Evolutionary conservation across 2,888 invertebrate genomes (phyloP).

Genomic region (Drosophila birchii): DNA sequence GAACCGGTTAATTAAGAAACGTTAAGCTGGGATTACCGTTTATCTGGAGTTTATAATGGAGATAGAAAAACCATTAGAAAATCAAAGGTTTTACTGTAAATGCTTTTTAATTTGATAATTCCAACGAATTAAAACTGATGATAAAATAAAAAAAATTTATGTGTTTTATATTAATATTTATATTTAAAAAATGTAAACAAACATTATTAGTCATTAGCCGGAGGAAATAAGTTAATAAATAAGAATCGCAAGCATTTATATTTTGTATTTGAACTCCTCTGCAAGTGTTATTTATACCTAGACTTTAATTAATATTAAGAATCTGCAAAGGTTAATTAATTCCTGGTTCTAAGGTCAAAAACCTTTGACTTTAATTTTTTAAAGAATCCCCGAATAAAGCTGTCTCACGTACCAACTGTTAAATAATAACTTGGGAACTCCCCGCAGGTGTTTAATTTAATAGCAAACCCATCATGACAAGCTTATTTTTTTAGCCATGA

Average conservation of each 20-base stretch:
- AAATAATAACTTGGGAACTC: constrained; percentile 13
- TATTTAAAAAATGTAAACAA: no score
- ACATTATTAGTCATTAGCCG: no score
- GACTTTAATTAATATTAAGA: neutral
- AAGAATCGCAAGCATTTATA: no score
- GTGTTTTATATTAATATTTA: no score
- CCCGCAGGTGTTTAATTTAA: constrained; percentile 19
- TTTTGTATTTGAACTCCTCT: no score
- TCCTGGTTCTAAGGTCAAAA: constrained; percentile 3
- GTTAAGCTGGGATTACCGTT: neutral
- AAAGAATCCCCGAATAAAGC: neutral
- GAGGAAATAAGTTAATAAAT: no score
- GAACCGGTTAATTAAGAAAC: constrained; percentile 1
- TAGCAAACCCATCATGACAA: constrained; percentile 16
- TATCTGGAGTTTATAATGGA: no score
- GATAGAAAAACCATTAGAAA: neutral
- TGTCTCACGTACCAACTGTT: neutral
- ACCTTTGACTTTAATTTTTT: neutral
- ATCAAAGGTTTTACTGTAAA: neutral
- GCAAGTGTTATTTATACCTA: no score
- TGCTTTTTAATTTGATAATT: neutral
- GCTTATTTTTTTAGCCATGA: neutral
- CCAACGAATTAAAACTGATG: no score
- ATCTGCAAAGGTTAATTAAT: neutral
- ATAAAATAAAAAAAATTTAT: neutral